Base-by-base conservation (phyloP, 2,113 vertebrate species). In the Hoplias malabaricus region DNA sequence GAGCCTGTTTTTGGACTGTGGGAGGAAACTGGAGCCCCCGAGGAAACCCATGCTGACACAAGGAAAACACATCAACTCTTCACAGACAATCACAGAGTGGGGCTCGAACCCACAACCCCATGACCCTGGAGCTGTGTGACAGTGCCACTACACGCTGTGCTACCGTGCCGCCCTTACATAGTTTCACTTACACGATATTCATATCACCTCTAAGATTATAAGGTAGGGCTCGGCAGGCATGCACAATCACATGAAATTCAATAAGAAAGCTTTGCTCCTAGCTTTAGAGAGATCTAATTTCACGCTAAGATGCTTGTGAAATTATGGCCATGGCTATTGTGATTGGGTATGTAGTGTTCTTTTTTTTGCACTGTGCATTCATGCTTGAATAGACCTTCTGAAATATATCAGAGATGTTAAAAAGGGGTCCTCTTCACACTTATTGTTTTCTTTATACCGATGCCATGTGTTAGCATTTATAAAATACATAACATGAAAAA, bases 231-330 rank as follows among this genome's bases (percentile, higher is more conserved):
- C 80, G 62, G 25, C 48, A 42, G 69, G 84, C 83, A 86, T 78
- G 67, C 59, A 33, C 8, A 12, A 65, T 61, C 75, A 86, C 80
- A 84, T 84, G 74, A 82, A 89, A 90, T 88, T 86, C 86, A 87
- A 89, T 91, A 90, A 90, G n/a, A 74, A 77, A 34, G 59, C 78
- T 86, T 88, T 87, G 67, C 42, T 61, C 77, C 82, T 84, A 86
- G 85, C 80, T 86, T 19, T 78, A 75, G 79, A 76, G 82, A 83
- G 84, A 89, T 90, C 82, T 89, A 84, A 91, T 92, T 90, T 89
- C 89, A 90, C 86, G 88, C 90, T 88, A 89, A 84, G 79, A 86
- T 87, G 86, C 87, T 90, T 84, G 81, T 89, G 84, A 90, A 90
- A 90, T 85, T 85, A 78, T 87, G 73, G 79, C 83, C 81, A 84